Conservation (phyloP, 2,113 vertebrate species). For the Oncorhynchus gorbuscha region DNA sequence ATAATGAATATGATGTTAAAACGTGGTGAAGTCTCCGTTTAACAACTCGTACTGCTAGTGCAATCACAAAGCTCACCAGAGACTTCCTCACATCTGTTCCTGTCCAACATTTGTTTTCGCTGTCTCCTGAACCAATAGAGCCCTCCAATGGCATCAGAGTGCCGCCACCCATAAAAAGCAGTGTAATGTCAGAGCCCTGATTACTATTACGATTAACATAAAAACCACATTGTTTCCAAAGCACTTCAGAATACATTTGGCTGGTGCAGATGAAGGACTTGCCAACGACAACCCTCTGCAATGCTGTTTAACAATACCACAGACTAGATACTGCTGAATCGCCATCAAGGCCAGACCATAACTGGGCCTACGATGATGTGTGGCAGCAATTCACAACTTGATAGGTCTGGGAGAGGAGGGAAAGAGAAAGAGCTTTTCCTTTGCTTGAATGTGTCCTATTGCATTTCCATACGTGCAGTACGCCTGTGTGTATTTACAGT, state of each 20-base stretch:
- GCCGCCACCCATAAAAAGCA: conserved; percentile 19
- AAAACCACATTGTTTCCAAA: conserved; percentile 35
- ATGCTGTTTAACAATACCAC: too few species aligned
- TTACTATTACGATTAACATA: conserved; percentile 32
- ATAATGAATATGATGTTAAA: too few species aligned
- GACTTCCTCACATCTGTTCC: background rate
- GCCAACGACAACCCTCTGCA: too few species aligned
- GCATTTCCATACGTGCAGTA: background rate
- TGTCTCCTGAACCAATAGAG: background rate
- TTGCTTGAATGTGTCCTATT: too few species aligned
- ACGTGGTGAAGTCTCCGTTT: background rate
- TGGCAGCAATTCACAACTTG: too few species aligned
- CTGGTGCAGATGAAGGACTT: background rate
- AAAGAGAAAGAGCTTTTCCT: too few species aligned
- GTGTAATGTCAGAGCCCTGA: conserved; percentile 19
- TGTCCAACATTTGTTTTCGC: background rate
- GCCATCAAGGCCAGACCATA: too few species aligned
- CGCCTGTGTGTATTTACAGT: background rate
- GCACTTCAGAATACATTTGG: conserved; percentile 16
- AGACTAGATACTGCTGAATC: too few species aligned
- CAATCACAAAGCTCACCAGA: background rate
- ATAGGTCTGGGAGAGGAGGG: too few species aligned
- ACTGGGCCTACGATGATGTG: too few species aligned
- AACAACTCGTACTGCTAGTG: background rate
- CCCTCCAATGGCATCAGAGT: background rate